Evolutionary conservation across 2,888 invertebrate species (phyloP), one percentile per base, ranked within the genome.

Genomic region (Latrodectus elegans): DNA sequence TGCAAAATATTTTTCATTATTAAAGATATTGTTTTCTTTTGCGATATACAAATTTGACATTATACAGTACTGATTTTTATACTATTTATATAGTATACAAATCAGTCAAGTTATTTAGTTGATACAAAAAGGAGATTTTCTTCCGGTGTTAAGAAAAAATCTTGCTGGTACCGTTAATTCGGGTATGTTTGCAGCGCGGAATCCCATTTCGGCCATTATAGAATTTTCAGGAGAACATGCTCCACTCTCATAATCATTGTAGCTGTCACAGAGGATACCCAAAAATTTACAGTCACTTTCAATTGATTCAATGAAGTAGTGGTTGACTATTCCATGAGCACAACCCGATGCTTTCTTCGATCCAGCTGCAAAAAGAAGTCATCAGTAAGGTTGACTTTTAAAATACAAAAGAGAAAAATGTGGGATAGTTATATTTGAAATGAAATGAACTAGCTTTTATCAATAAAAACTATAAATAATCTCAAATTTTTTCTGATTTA

Each of bases 271-370:
- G 8, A 81, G 73, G 11, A 81, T 77, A 12, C 76, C 76, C 15
- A 73, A n/a, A 51, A 87, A 87, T 11, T 53, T 64, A 70, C 86
- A 87, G 6, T 11, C n/a, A 8, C 64, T 65, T 51, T 74, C 52
- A 15, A 87, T 81, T 15, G 81, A 73, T 11, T 81, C 81, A 6
- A 81, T 51, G 68, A 81, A 87, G 38, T 55, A 77, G 2, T 73
- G 15, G 17, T 77, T 82, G 14, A 72, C 77, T n/a, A 76, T 70
- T n/a, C 77, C 75, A 51, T 87, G 86, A 17, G 71, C 72, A 53
- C 86, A 87, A 6, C 38, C 38, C 1, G 38, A 38, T 38, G 38
- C 38, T 38, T 38, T 38, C 38, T 38, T 38, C 38, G 38, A 3
- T 38, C 38, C 38, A 6, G 38, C 38, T 38, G 38, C 38, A 38